These are phyloP conservation scores for Selenia dentaria DNA, from an alignment of 2,888 invertebrate species.

Conservation along the genomic window DNA sequence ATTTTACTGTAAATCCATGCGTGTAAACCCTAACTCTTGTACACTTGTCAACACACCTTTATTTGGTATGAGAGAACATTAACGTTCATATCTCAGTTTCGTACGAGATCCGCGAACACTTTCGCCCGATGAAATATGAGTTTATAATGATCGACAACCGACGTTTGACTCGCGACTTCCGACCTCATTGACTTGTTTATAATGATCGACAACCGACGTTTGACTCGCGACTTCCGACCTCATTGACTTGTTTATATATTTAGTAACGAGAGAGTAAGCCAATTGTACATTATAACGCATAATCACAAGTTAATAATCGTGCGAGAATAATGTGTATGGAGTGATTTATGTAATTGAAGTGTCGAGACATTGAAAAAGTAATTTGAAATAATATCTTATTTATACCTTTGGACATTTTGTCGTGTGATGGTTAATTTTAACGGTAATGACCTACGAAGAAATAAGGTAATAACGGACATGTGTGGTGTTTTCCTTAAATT, in stretches of 20 bases:
- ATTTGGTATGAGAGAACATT: constrained; percentile 16
- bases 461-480: too few species aligned
- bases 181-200: constrained; percentile 54
- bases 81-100: constrained; percentile 9
- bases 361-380: not conserved
- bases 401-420: not conserved
- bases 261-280: not conserved
- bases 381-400: constrained; percentile 6
- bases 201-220: constrained; percentile 57
- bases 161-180: constrained; percentile 53
- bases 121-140: constrained; percentile 55
- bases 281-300: constrained; percentile 15
- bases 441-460: not conserved
- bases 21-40: constrained; percentile 4
- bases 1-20: too few species aligned
- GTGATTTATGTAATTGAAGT: not conserved
- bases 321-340: constrained; percentile 5
- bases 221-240: constrained; percentile 55
- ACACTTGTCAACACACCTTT: constrained; percentile 9
- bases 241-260: constrained; percentile 18
- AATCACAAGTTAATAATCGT: constrained; percentile 7
- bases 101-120: constrained; percentile 37
- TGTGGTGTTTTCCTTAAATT: too few species aligned
- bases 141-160: constrained; percentile 58
- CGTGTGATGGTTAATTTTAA: not conserved